These are phyloP conservation scores for Microcebus ravelobensis DNA, from an alignment of 2,113 vertebrate species.

Conservation along the genomic window DNA sequence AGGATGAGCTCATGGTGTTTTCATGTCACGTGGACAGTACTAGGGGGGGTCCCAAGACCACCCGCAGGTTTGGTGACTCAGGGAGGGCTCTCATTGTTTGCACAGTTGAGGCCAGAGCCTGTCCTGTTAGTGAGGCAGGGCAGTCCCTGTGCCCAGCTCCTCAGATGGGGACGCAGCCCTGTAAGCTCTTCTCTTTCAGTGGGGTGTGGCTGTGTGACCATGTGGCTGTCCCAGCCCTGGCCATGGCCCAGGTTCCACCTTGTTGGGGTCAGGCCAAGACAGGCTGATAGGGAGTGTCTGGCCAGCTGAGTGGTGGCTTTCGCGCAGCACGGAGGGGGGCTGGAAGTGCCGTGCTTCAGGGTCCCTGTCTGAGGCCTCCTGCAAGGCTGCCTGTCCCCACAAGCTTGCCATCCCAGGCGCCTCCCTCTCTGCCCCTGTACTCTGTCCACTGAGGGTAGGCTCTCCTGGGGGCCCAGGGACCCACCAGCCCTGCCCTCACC, in stretches of 20 bases:
- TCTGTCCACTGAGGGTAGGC: neutral
- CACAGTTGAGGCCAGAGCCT: neutral
- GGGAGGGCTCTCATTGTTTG: neutral
- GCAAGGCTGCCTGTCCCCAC: fast-evolving
- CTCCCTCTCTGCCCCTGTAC: neutral
- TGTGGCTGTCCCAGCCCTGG: fast-evolving
- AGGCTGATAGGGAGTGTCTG: neutral
- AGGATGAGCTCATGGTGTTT: too few species aligned
- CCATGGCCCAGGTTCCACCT: neutral
- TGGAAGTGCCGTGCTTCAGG: neutral
- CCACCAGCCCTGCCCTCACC: too few species aligned
- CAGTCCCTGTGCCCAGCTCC: too few species aligned
- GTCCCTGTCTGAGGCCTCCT: neutral
- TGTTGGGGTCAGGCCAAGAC: neutral
- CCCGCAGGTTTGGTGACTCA: neutral
- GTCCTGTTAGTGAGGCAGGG: too few species aligned
- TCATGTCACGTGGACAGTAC: too few species aligned
- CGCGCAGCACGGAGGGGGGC: neutral
- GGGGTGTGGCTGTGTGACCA: neutral
- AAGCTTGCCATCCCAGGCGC: neutral
- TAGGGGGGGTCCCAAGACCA: too few species aligned
- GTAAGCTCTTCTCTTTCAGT: too few species aligned
- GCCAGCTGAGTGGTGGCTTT: neutral
- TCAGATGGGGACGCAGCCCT: too few species aligned
- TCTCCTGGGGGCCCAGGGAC: neutral